Base-by-base conservation (phyloP, 2,113 vertebrate genomes). In the Sminthopsis crassicaudata region DNA sequence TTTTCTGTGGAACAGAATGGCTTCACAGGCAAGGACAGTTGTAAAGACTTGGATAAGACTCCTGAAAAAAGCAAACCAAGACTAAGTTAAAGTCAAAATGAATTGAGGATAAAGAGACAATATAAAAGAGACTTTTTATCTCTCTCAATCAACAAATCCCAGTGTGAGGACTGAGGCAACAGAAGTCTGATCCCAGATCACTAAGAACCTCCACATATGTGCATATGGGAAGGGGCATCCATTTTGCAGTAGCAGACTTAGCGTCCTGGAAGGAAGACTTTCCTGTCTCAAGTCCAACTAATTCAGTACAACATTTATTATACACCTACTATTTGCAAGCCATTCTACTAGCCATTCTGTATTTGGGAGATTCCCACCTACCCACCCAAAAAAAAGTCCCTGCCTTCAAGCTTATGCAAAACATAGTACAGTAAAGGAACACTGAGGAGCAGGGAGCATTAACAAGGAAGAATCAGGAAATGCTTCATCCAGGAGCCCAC, bases 61-160 rank as follows among this genome's bases (percentile, higher is more conserved):
- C 92, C 92, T 11, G 19, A 89, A 92, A 95, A 96, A 67, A 90
- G 92, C 95, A 27, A 96, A 97, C 91, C 90, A 76, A 76, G 36
- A 91, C 54, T 96, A 67, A 54, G 92, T 91, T 92, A 50, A 93
- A 94, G 96, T 96, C 96, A 97, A 97, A 96, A 94, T 51, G 92
- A 19, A 93, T 67, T 54, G 91, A 89, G 95, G 50, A 42, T 51
- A 51, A 53, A 10, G 50, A 36, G 50, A 24, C 12, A 23, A n/a
- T 42, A 48, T 22, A 90, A 2, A 53, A 50, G 19, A 93, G 57
- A 9, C 94, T 93, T 60, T 90, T 57, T 88, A 48, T 90, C 92
- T 95, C 92, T 94, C 54, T 91, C 93, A 94, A 94, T 53, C 93
- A 90, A 95, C 55, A 84, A 42, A 84, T 84, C n/a, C 67, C 67